A percentile compares a stretch with the other conserved stretches of the same genome.
Conservation (phyloP, 2,888 invertebrate species). For the Drosophila prostipennis region DNA sequence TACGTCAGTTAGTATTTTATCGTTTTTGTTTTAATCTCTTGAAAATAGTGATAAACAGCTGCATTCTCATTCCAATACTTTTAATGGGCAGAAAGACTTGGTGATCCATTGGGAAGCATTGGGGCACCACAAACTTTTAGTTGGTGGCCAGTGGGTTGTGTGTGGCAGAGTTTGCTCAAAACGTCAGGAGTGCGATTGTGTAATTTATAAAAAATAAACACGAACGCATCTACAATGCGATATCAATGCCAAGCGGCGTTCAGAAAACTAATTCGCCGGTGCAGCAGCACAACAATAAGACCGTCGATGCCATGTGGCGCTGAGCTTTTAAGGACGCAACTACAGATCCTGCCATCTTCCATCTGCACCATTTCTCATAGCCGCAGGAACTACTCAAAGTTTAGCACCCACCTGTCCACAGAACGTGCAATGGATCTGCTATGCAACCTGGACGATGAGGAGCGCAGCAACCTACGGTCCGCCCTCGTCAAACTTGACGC, state of each 20-base stretch:
- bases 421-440: conserved; percentile 90
- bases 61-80: too few relatives aligned
- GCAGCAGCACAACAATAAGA: background rate
- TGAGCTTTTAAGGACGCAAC: background rate
- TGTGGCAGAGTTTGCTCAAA: too few relatives aligned
- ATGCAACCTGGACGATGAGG: conserved; percentile 89
- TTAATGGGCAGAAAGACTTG: too few relatives aligned
- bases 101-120: too few relatives aligned
- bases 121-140: too few relatives aligned
- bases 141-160: too few relatives aligned
- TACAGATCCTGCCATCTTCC: background rate
- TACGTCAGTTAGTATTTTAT: too few relatives aligned
- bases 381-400: conserved; percentile 58
- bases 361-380: background rate
- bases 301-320: background rate
- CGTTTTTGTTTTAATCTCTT: too few relatives aligned
- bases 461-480: conserved; percentile 88
- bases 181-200: background rate
- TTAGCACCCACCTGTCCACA: conserved; percentile 84
- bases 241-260: conserved; percentile 42
- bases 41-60: too few relatives aligned
- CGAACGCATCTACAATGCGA: conserved; percentile 43
- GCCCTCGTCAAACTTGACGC: conserved; percentile 91
- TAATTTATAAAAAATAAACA: background rate
- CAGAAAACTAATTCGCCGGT: conserved; percentile 43